Conservation (phyloP, 2,888 invertebrate species). For the Andrena haemorrhoa region DNA sequence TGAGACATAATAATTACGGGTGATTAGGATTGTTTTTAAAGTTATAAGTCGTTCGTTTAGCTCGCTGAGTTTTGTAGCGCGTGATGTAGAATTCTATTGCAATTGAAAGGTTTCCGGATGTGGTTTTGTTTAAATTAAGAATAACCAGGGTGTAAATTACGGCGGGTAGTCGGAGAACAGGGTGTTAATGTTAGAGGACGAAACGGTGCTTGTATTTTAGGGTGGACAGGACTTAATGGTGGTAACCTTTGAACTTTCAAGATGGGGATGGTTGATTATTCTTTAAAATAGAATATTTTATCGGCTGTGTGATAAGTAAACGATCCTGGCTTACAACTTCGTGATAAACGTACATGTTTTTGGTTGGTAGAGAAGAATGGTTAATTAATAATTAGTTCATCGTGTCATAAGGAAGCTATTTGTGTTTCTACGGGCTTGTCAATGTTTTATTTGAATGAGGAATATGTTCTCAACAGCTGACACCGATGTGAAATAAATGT, state of each 20-base stretch:
- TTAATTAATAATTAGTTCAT: background rate
- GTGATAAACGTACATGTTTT: background rate
- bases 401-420: no score
- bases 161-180: background rate
- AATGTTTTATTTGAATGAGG: no score
- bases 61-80: no score
- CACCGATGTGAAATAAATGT: no score
- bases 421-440: no score
- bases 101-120: no score
- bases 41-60: background rate
- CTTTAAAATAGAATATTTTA: background rate
- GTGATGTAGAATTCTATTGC: no score
- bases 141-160: background rate
- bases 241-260: slow-evolving; percentile 4
- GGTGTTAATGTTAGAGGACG: background rate
- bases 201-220: background rate
- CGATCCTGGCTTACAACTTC: background rate
- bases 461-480: no score
- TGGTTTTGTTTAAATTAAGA: background rate
- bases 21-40: background rate
- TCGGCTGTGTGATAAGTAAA: background rate
- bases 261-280: slow-evolving; percentile 18
- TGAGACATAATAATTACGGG: background rate
- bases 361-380: background rate
- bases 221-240: background rate